A percentile compares a stretch with the other conserved stretches of the same genome.
Conservation (phyloP, 2,888 invertebrate species). For the Eubasilissa splendida region DNA sequence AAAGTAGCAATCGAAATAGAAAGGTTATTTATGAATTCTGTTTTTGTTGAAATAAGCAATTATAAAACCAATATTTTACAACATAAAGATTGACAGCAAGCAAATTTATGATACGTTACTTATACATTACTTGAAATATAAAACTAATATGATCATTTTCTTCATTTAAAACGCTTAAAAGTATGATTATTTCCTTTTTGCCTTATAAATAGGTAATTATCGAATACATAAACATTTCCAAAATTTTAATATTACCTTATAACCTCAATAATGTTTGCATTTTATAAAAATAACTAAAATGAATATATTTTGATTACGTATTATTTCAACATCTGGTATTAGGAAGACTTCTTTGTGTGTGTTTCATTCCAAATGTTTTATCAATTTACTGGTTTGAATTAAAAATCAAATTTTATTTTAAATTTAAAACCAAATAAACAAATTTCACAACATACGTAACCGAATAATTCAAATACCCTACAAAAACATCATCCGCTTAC, state of each 20-base stretch:
- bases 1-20: no score
- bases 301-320: conserved; percentile 16
- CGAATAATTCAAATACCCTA: no score
- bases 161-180: not conserved
- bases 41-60: no score
- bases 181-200: conserved; percentile 8
- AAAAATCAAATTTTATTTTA: no score
- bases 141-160: conserved; percentile 14
- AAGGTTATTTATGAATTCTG: no score
- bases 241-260: conserved; percentile 9
- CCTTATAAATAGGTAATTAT: not conserved
- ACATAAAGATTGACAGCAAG: no score
- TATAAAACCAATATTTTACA: no score
- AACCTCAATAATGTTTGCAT: not conserved
- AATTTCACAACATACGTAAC: no score
- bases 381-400: not conserved
- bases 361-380: conserved; percentile 1
- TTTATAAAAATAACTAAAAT: not conserved
- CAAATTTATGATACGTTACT: no score
- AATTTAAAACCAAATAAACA: no score
- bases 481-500: no score
- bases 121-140: not conserved
- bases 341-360: conserved; percentile 12
- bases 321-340: not conserved
- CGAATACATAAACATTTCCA: not conserved